Evolutionary conservation across 2,888 invertebrate species (phyloP).

Genomic region (Ptychoptera albimana): DNA sequence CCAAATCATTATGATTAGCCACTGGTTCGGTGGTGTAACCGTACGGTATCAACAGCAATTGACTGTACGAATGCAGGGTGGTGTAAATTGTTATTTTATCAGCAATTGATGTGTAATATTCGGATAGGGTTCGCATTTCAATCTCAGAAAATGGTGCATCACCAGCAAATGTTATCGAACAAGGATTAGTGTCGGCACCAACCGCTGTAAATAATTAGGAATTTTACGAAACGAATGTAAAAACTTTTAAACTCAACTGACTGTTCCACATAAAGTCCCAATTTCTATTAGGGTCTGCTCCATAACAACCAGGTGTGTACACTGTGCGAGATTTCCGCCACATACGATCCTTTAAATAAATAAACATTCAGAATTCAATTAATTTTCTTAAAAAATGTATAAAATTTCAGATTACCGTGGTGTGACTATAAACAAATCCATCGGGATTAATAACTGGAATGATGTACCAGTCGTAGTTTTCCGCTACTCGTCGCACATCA

Average conservation of each 20-base stretch:
- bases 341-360: conserved; percentile 43
- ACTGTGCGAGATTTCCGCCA: conserved; percentile 52
- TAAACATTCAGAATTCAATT: no score
- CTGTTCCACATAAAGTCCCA: conserved; percentile 51
- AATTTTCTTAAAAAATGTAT: no score
- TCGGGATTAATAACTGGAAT: conserved; percentile 55
- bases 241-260: conserved; percentile 22
- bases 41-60: conserved; percentile 49
- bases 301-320: conserved; percentile 34
- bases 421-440: conserved; percentile 44
- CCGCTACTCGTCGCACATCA: conserved; percentile 25
- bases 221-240: conserved; percentile 13
- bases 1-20: conserved; percentile 35
- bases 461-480: conserved; percentile 44
- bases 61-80: conserved; percentile 59
- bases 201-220: conserved; percentile 25
- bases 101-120: conserved; percentile 35
- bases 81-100: conserved; percentile 43
- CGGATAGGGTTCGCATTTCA: conserved; percentile 38
- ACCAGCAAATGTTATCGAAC: conserved; percentile 50
- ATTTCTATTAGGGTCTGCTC: conserved; percentile 65
- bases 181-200: conserved; percentile 39
- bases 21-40: conserved; percentile 36
- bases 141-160: conserved; percentile 51
- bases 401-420: neutral